Conservation (phyloP, 2,113 vertebrate species). For the Archilochus colubris region DNA sequence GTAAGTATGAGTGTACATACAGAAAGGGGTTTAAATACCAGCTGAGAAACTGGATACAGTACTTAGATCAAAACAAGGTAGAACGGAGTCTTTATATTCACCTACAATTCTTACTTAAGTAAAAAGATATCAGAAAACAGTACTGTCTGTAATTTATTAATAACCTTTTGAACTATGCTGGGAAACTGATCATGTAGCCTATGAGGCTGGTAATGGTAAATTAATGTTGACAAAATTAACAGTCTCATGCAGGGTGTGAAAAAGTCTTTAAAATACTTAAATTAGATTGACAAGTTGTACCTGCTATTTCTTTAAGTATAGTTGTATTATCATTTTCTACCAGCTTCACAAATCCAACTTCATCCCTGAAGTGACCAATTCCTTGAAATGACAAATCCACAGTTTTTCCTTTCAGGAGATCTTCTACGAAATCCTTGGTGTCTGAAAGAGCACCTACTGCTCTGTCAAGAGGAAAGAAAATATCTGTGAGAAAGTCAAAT, state of each 20-base stretch:
- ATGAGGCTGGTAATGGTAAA: not conserved
- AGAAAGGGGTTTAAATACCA: not conserved
- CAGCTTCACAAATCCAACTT: slow-evolving; percentile 90
- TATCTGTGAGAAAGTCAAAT: not conserved
- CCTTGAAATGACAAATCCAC: slow-evolving; percentile 88
- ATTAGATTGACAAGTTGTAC: slow-evolving; percentile 70
- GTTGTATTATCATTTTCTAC: slow-evolving; percentile 77
- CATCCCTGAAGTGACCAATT: slow-evolving; percentile 86
- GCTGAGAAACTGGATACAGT: not conserved
- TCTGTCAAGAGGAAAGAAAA: slow-evolving; percentile 71
- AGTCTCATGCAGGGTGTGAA: not conserved
- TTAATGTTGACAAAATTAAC: not conserved
- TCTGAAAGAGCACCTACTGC: slow-evolving; percentile 82
- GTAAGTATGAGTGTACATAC: not conserved
- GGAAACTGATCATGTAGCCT: slow-evolving; percentile 14
- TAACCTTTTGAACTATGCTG: slow-evolving; percentile 40
- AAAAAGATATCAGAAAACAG: slow-evolving; percentile 33
- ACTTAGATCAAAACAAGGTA: not conserved
- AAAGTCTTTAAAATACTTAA: not conserved
- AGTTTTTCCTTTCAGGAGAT: slow-evolving; percentile 82
- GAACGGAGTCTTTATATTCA: not conserved
- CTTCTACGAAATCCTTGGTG: slow-evolving; percentile 77
- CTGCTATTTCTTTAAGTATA: slow-evolving; percentile 83
- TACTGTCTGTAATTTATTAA: slow-evolving; percentile 37
- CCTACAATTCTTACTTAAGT: slow-evolving; percentile 8